Evolutionary conservation across 1,140 invertebrate species (phyloP).

Genomic region (Drosophila kepulauana): DNA sequence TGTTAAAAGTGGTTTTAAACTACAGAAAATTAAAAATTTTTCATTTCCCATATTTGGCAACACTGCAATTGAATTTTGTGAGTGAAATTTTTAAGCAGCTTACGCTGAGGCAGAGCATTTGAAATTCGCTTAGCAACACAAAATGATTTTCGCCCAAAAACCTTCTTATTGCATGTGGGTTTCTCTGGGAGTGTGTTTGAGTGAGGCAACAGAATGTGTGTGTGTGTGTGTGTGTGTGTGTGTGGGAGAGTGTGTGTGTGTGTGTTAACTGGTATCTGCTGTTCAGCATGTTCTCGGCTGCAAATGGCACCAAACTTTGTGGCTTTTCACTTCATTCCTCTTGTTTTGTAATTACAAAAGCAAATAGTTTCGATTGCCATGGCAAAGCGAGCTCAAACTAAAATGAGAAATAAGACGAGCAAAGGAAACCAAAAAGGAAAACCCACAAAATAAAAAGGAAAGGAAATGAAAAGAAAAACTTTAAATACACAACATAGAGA

Average conservation of each 20-base stretch:
- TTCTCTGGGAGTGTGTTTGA: background rate
- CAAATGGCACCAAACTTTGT: slow-evolving; percentile 62
- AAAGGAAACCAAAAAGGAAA: background rate
- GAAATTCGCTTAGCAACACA: slow-evolving; percentile 29
- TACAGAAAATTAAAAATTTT: background rate
- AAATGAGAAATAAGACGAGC: slow-evolving; percentile 22
- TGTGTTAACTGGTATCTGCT: slow-evolving; percentile 45
- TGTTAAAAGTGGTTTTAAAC: too few relatives aligned
- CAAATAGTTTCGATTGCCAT: slow-evolving; percentile 61
- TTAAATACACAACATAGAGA: slow-evolving; percentile 28
- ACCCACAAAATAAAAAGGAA: slow-evolving; percentile 20
- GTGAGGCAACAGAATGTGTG: background rate
- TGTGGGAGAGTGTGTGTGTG: slow-evolving; percentile 18
- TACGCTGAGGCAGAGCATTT: slow-evolving; percentile 35
- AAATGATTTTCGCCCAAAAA: slow-evolving; percentile 53
- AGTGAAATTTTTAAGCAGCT: slow-evolving; percentile 4
- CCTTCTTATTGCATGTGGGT: slow-evolving; percentile 16
- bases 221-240: slow-evolving; percentile 25
- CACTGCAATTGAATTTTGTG: background rate
- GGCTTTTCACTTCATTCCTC: slow-evolving; percentile 74
- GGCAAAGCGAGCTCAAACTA: slow-evolving; percentile 27
- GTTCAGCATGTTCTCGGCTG: slow-evolving; percentile 37
- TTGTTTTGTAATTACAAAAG: slow-evolving; percentile 59
- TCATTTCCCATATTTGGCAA: background rate
- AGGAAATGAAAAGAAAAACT: slow-evolving; percentile 34